Percentiles rank a stretch among this genome's conserved stretches.
Evolutionary conservation across 2,888 invertebrate genomes (phyloP).

Genomic region (Choristoneura rosaceana): DNA sequence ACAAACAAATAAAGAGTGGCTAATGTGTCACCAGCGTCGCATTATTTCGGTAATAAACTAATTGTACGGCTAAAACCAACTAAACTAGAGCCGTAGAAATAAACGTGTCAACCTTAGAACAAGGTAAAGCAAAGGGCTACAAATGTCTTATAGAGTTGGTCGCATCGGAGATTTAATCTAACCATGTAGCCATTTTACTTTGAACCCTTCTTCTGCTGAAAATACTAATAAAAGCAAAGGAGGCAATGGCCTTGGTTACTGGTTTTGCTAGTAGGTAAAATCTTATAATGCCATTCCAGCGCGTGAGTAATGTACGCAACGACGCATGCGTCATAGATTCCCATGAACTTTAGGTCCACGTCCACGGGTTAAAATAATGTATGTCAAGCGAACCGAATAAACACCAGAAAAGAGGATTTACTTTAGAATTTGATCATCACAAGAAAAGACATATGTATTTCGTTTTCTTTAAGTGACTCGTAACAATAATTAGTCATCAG

Average conservation of each 20-base stretch:
- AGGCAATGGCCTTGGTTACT: slow-evolving; percentile 2
- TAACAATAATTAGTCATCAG: slow-evolving; percentile 22
- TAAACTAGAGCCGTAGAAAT: slow-evolving; percentile 4
- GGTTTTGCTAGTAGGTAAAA: slow-evolving; percentile 16
- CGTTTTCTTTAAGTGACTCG: background rate
- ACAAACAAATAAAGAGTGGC: slow-evolving; percentile 13
- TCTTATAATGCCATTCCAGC: slow-evolving; percentile 50
- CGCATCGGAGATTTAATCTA: slow-evolving; percentile 13
- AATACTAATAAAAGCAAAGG: background rate
- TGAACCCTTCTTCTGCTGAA: background rate
- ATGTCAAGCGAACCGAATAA: slow-evolving; percentile 34
- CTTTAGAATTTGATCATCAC: background rate
- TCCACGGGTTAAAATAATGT: slow-evolving; percentile 44
- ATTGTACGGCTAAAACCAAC: background rate
- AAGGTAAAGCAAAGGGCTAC: slow-evolving; percentile 5
- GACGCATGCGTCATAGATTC: slow-evolving; percentile 53
- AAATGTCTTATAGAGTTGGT: slow-evolving; percentile 16
- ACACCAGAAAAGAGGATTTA: background rate
- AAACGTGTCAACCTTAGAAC: background rate
- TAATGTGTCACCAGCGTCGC: slow-evolving; percentile 10
- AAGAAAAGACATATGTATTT: background rate
- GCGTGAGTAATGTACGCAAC: slow-evolving; percentile 48
- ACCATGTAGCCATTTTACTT: slow-evolving; percentile 5
- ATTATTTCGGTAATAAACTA: slow-evolving; percentile 19
- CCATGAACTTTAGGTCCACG: slow-evolving; percentile 47